Percentiles rank a stretch among this genome's conserved stretches.
Conservation (phyloP, 2,888 invertebrate genomes). For the Eupithecia exiguata region DNA sequence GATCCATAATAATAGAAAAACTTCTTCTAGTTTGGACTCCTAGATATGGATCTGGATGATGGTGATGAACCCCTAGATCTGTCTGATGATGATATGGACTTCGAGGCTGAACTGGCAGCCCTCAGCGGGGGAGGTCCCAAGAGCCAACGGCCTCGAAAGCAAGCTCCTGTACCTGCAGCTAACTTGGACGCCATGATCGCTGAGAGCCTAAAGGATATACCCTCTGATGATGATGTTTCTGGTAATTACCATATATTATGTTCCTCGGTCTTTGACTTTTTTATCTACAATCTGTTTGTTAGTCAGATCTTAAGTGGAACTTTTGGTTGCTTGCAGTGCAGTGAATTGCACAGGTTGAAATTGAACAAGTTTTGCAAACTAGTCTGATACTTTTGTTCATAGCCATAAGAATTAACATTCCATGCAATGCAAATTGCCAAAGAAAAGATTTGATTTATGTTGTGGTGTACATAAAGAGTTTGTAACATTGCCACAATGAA, state of each 20-base stretch:
- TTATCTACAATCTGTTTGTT: background rate
- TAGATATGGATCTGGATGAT: slow-evolving; percentile 85
- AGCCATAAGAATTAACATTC: background rate
- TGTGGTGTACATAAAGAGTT: too few species aligned
- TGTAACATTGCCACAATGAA: background rate
- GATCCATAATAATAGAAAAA: background rate
- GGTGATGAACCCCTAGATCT: slow-evolving; percentile 81
- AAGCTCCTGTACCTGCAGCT: slow-evolving; percentile 74
- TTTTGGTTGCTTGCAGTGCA: background rate
- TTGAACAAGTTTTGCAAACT: background rate
- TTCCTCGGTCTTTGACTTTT: background rate
- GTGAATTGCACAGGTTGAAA: background rate
- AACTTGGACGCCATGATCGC: slow-evolving; percentile 91
- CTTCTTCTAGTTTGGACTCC: slow-evolving; percentile 87
- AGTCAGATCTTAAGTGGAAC: background rate
- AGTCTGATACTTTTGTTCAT: background rate
- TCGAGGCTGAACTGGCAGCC: slow-evolving; percentile 94
- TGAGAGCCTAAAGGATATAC: slow-evolving; percentile 90
- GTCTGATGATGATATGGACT: slow-evolving; percentile 89
- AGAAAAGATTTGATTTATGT: too few species aligned
- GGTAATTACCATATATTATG: slow-evolving; percentile 44
- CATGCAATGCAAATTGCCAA: background rate
- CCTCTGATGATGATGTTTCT: slow-evolving; percentile 89
- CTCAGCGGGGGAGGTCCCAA: slow-evolving; percentile 79
- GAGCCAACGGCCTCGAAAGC: slow-evolving; percentile 59